These are phyloP conservation scores for Odontophorus gujanensis DNA, from an alignment of 2,113 vertebrate genomes.

Conservation along the genomic window DNA sequence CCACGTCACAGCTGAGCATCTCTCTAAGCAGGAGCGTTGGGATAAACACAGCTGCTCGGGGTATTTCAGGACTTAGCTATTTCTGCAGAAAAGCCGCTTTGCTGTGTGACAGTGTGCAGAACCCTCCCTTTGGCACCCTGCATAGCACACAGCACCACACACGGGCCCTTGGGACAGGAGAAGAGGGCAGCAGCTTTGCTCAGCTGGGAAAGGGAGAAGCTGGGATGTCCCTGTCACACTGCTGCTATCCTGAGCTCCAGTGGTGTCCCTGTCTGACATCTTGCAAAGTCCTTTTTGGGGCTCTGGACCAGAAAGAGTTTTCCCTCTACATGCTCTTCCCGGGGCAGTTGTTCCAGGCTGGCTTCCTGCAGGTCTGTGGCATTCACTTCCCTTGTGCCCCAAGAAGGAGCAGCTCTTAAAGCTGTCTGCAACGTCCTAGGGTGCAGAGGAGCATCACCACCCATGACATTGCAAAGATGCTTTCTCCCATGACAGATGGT, in stretches of 20 bases:
- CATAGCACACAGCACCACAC: rapidly evolving
- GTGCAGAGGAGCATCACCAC: not conserved
- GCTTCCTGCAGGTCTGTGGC: not conserved
- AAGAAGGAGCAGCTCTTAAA: not conserved
- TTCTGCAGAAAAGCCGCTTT: conserved; percentile 34
- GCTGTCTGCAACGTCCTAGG: rapidly evolving
- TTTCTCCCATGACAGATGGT: not conserved
- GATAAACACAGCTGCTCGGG: conserved; percentile 2
- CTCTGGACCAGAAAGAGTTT: conserved; percentile 23
- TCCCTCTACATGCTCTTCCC: conserved; percentile 3
- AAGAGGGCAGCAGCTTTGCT: not conserved
- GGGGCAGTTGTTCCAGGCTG: not conserved
- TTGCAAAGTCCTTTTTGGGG: conserved; percentile 11
- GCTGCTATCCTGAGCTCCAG: not conserved
- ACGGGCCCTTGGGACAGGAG: not conserved
- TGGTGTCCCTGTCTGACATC: not conserved
- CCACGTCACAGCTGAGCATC: not conserved
- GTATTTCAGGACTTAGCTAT: conserved; percentile 44
- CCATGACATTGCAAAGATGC: rapidly evolving
- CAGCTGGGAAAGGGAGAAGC: not conserved
- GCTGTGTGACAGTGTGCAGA: not conserved
- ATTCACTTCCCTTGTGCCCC: not conserved
- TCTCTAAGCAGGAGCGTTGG: not conserved
- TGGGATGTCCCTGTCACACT: not conserved
- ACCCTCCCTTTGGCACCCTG: not conserved